Conservation (phyloP, 2,888 invertebrate species). For the Chouioia cunea region DNA sequence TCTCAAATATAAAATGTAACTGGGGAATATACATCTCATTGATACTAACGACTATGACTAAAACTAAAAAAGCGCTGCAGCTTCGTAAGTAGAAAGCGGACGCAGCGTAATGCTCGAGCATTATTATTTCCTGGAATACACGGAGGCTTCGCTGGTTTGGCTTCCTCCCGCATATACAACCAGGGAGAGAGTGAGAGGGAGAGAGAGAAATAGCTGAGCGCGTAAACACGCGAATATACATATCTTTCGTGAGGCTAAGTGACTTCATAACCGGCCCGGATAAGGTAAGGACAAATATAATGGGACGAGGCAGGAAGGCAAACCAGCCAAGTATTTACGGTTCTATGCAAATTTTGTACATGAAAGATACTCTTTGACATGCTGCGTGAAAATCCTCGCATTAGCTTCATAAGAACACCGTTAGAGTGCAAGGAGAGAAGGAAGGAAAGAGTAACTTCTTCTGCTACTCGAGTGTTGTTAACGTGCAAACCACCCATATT, state of each 20-base stretch:
- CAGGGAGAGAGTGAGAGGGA: neutral
- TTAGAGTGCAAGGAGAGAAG: neutral
- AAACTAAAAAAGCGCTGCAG: too few species aligned
- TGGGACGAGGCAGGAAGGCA: slow-evolving; percentile 4
- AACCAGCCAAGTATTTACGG: slow-evolving; percentile 35
- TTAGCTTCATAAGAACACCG: slow-evolving; percentile 33
- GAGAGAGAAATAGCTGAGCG: neutral
- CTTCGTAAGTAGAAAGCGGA: too few species aligned
- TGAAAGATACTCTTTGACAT: slow-evolving; percentile 39
- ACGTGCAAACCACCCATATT: too few species aligned
- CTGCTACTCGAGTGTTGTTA: too few species aligned
- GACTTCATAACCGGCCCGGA: slow-evolving; percentile 40
- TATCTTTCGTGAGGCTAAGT: slow-evolving; percentile 19
- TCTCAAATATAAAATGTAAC: too few species aligned
- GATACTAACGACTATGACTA: too few species aligned
- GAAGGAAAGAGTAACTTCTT: neutral
- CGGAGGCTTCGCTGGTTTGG: neutral
- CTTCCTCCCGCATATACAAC: slow-evolving; percentile 6
- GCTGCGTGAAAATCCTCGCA: slow-evolving; percentile 26
- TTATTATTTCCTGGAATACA: slow-evolving; percentile 2
- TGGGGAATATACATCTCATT: too few species aligned
- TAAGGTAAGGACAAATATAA: slow-evolving; percentile 40
- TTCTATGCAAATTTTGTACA: slow-evolving; percentile 51
- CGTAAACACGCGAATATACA: slow-evolving; percentile 7
- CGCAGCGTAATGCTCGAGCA: neutral